Base-by-base conservation (phyloP, 2,113 vertebrate species). In the Microcebus tavaratra region DNA sequence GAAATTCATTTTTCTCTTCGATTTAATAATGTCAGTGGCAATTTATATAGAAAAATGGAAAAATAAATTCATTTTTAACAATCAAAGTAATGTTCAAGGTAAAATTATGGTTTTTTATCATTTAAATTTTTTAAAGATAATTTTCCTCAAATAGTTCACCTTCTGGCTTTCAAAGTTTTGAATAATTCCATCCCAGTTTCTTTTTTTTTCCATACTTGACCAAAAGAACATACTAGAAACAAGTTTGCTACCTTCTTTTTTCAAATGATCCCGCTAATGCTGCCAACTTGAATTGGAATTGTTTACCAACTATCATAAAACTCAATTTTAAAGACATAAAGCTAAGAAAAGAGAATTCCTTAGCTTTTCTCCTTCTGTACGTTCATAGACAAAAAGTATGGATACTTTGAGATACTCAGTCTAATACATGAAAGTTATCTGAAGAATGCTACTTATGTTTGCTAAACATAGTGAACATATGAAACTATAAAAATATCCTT, bases 401-500 rank as follows among this genome's bases (percentile, higher is more conserved):
- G 61, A 83, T 57, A 65, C 29, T 90, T 72, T 14, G 48, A 39
- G 31, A 88, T 61, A 53, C 31, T 63, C 11, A 23, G 23, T 67
- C 17, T 31, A 68, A 9, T 36, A 48, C 9, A 67, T 29, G 39
- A 76, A 82, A 86, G 6, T 82, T 29, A 80, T 68, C 59, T 90
- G 86, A 96, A 36, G 6, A 95, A 83, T 7, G 73, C 0, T 36
- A 91, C 5, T 13, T 59, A 88, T 34, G 20, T 70, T 36, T 20
- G 3, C 18, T 50, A 95, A 95, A 68, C 4, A 31, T 0, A 3
- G 92, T 67, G 12, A 96, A 39, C 29, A 61, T 17, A 31, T 59
- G 2, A 87, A 91, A 85, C 90, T 2, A 45, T 68, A 27, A 55
- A 90, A 76, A 4, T 67, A 25, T 53, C 80, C 99, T 98, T 98